Percentiles rank a stretch among this genome's conserved stretches.
These are phyloP conservation scores for Genyomyrus donnyi DNA, from an alignment of 2,113 vertebrate species.

Conservation along the genomic window DNA sequence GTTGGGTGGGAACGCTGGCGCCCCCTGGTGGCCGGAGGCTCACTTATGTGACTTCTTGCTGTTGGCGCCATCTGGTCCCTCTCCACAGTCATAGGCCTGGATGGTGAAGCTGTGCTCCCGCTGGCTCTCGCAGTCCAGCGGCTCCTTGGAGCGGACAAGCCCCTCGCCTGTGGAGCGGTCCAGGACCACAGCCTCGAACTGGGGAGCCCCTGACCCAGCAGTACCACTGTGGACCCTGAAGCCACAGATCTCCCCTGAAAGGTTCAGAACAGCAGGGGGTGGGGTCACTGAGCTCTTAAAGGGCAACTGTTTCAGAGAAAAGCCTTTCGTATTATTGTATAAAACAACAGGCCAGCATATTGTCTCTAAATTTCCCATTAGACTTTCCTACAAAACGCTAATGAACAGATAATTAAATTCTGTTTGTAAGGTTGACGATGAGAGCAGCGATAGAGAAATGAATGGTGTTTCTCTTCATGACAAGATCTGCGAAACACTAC, in stretches of 20 bases:
- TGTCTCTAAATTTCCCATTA: neutral
- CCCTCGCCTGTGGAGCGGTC: slow-evolving; percentile 94
- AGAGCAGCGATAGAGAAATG: neutral
- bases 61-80: slow-evolving; percentile 86
- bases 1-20: no score
- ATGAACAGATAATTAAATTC: neutral
- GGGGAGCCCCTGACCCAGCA: slow-evolving; percentile 72
- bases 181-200: slow-evolving; percentile 93
- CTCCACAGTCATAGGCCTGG: slow-evolving; percentile 95
- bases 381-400: neutral
- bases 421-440: neutral
- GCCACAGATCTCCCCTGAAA: slow-evolving; percentile 89
- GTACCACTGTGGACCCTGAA: slow-evolving; percentile 82
- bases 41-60: slow-evolving; percentile 99
- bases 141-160: slow-evolving; percentile 88
- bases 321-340: neutral
- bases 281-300: neutral
- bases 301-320: neutral
- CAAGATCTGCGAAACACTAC: neutral
- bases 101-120: slow-evolving; percentile 96
- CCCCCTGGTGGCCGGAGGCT: slow-evolving; percentile 31
- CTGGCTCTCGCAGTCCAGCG: slow-evolving; percentile 90
- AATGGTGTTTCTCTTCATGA: neutral
- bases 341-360: neutral
- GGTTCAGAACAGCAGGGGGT: neutral